Conservation (phyloP, 1,140 invertebrate species). For the Brachionus angularis region DNA sequence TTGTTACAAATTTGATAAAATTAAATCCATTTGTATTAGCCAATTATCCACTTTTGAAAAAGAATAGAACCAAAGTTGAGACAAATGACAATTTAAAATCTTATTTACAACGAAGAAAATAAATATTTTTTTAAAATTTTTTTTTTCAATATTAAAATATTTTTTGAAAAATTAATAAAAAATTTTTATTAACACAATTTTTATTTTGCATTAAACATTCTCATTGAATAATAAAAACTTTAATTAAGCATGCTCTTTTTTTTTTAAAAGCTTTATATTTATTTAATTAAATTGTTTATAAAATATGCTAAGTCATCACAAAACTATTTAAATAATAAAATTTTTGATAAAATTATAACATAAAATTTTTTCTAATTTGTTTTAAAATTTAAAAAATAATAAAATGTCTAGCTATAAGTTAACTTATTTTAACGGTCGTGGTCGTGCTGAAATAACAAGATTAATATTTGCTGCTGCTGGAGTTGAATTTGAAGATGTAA, state of each 20-base stretch:
- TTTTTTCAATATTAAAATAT: too few species aligned
- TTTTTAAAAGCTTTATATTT: too few species aligned
- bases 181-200: too few species aligned
- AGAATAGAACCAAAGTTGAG: slow-evolving; percentile 1
- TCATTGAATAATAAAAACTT: too few species aligned
- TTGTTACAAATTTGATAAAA: not conserved
- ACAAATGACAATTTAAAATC: not conserved
- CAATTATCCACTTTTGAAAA: not conserved
- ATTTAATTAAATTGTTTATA: too few species aligned
- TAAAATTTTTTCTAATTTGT: not conserved
- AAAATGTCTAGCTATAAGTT: slow-evolving; percentile 37
- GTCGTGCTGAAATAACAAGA: slow-evolving; percentile 45
- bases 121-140: too few species aligned
- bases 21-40: not conserved
- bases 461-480: slow-evolving; percentile 45
- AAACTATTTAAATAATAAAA: not conserved
- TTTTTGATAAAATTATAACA: not conserved
- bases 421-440: slow-evolving; percentile 45
- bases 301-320: too few species aligned
- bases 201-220: too few species aligned
- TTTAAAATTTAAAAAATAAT: too few species aligned
- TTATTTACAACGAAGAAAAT: not conserved
- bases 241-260: too few species aligned
- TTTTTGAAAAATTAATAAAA: too few species aligned
- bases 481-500: not conserved